Base-by-base conservation (phyloP, 2,888 invertebrate species). In the Cremastinae sp. region DNA sequence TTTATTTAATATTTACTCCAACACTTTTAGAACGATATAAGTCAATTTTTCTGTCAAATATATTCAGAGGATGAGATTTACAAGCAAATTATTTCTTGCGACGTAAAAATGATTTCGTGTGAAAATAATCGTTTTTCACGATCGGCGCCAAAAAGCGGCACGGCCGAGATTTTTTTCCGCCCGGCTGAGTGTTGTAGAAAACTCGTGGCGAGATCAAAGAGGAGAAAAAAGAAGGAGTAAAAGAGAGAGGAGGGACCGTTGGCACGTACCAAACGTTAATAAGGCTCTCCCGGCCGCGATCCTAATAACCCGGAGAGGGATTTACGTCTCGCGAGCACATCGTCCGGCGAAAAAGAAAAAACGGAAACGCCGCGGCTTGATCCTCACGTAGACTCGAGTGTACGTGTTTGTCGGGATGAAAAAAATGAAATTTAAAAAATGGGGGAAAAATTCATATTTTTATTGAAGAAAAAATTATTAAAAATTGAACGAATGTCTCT, bases 381-480 rank as follows among this genome's bases (percentile, higher is more conserved):
- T 55, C 28, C 47, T 73, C 39, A 10, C 37, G 49, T n/a, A 10
- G 12, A 14, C 16, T 7, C 12, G 16, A n/a, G 28, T 58, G 58
- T 35, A 61, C 14, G 10, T n/a, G 35, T 58, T 47, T 66, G 58
- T 73, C 62, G 20, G 56, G 77, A 79, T n/a, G 39, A 74, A 55
- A 22, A 69, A 47, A 58, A 22, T 49, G 49, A 70, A 66, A 64
- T 28, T 28, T 28, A 78, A 56, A 62, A 55, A 72, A 59, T 64
- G 12, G 58, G 8, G 37, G 2, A 9, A 49, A 65, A 76, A 71
- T n/a, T n/a, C n/a, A n/a, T n/a, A n/a, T n/a, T n/a, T 12, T 28
- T 65, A n/a, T 37, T 20, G 18, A 68, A 75, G 62, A 76, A 82
- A 81, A 78, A 80, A 85, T 5, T n/a, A 8, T 28, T 28, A 3